These are phyloP conservation scores for Megalurothrips usitatus DNA, from an alignment of 2,888 invertebrate genomes.

Conservation along the genomic window DNA sequence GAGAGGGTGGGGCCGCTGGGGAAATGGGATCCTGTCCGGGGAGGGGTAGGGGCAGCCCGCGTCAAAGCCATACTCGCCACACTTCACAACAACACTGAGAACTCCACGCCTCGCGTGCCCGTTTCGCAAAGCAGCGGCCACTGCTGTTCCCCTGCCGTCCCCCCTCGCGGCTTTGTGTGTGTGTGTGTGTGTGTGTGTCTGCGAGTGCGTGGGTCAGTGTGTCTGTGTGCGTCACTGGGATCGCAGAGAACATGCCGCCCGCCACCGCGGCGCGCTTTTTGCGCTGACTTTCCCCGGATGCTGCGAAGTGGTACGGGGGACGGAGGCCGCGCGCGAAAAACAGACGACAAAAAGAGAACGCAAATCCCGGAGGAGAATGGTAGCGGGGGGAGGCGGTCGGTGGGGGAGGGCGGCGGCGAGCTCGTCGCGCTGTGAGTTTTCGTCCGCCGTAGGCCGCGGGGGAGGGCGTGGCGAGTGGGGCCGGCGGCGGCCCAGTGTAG, in stretches of 20 bases:
- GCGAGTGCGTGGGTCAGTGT: too few relatives aligned
- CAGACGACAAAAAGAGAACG: background rate
- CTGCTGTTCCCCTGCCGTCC: background rate
- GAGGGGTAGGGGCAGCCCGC: background rate
- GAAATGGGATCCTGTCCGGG: too few relatives aligned
- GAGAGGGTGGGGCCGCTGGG: too few relatives aligned
- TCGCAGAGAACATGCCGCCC: too few relatives aligned
- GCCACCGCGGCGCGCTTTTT: background rate
- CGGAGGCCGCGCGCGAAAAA: background rate
- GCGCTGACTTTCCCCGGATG: conserved; percentile 4
- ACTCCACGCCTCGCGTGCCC: background rate
- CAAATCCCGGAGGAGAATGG: background rate
- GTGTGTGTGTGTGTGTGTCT: too few relatives aligned
- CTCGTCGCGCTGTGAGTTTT: background rate
- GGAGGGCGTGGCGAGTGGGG: background rate
- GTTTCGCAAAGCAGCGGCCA: background rate
- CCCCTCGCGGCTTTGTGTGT: background rate
- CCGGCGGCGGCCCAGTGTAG: background rate
- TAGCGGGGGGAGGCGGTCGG: background rate
- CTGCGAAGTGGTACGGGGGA: conserved; percentile 14
- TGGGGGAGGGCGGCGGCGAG: background rate
- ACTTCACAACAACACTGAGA: background rate
- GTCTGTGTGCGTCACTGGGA: too few relatives aligned
- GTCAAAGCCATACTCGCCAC: conserved; percentile 3
- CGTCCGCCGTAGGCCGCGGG: background rate